Percentiles rank a stretch among this genome's conserved stretches.
Conservation (phyloP, 2,113 vertebrate genomes). For the Odontophorus gujanensis region DNA sequence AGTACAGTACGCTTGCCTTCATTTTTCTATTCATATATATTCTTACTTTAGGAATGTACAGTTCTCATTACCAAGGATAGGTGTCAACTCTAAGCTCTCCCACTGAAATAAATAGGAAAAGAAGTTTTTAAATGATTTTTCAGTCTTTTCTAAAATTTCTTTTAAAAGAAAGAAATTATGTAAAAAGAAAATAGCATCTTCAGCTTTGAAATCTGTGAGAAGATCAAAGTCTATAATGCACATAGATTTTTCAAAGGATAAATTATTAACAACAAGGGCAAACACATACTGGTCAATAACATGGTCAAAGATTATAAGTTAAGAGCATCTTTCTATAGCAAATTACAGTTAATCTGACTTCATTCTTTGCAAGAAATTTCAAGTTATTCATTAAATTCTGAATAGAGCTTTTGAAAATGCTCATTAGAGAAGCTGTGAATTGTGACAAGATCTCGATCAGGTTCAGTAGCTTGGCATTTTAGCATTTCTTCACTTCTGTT, state of each 20-base stretch:
- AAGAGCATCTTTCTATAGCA: not conserved
- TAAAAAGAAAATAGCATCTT: constrained; percentile 59
- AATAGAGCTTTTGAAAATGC: not conserved
- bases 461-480: not conserved
- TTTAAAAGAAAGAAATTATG: constrained; percentile 7
- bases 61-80: constrained; percentile 57
- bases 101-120: constrained; percentile 5
- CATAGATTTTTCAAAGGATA: constrained; percentile 82
- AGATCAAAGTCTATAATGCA: constrained; percentile 84
- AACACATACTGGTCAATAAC: constrained; percentile 78
- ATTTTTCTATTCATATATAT: constrained; percentile 65
- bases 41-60: constrained; percentile 45
- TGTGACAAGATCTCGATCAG: not conserved
- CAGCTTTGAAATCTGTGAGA: constrained; percentile 78
- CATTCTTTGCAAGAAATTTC: constrained; percentile 35
- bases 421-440: not conserved
- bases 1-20: constrained; percentile 61
- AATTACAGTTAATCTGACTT: constrained; percentile 26
- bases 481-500: not conserved
- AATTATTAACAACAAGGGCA: constrained; percentile 81
- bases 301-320: constrained; percentile 64
- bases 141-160: constrained; percentile 60
- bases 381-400: not conserved
- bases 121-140: constrained; percentile 61
- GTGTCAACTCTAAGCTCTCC: constrained; percentile 47